Evolutionary conservation across 64 coral and sea anemone species (phyloP), one percentile per base, ranked within the genome.

Genomic region (Porites lutea): DNA sequence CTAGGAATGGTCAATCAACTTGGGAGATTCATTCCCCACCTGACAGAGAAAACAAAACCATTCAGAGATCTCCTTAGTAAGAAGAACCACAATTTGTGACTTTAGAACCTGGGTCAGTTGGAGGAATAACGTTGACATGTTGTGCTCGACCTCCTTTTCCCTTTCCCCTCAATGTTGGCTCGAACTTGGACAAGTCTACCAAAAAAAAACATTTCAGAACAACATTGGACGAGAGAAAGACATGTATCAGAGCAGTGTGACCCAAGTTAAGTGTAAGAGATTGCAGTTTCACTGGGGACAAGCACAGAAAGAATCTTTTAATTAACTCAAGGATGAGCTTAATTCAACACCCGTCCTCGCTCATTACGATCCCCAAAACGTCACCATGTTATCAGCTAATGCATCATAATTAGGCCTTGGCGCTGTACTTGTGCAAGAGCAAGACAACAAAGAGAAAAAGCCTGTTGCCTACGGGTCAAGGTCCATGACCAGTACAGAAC

Each of bases 41-140:
- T 65, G 59, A 59, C 80, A 44, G 80, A 83, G 59, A 83, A 83
- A 65, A 63, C 80, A 4, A 83, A 83, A 83, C 80, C 80, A 45
- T 10, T 83, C 52, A 83, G 80, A 64, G 57, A 83, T 45, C 59
- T 83, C 6, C 80, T 83, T 15, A 37, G 71, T 15, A 72, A 52
- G 48, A 72, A 54, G 53, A 74, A 52, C 19, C n/a, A n/a, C n/a
- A n/a, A n/a, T n/a, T n/a, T n/a, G n/a, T n/a, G n/a, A n/a, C n/a
- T n/a, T n/a, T n/a, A n/a, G n/a, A n/a, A n/a, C n/a, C n/a, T n/a
- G n/a, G n/a, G n/a, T n/a, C n/a, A n/a, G n/a, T n/a, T n/a, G n/a
- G n/a, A n/a, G n/a, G n/a, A n/a, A n/a, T n/a, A n/a, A n/a, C n/a
- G n/a, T n/a, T n/a, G n/a, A n/a, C n/a, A n/a, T n/a, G n/a, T n/a